Conservation (phyloP, 2,797 vertebrate genomes). For the Sebastes vulpes region DNA sequence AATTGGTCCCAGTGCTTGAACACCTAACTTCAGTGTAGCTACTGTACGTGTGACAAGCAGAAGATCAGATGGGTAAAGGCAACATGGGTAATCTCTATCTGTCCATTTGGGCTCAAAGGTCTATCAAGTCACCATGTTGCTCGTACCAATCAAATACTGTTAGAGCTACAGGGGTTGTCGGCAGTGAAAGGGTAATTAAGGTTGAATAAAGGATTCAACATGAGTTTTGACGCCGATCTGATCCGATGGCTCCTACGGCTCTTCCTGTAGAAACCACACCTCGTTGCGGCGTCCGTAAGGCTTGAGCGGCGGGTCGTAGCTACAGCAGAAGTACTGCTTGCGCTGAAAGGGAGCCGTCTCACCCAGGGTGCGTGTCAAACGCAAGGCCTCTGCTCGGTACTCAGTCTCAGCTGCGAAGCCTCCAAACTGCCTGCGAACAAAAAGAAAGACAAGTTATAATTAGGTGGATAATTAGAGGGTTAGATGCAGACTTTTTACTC, state of each 20-base stretch:
- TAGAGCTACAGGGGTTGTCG: slow-evolving; percentile 27
- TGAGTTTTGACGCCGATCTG: not conserved
- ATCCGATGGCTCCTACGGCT: slow-evolving; percentile 60
- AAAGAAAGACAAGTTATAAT: not conserved
- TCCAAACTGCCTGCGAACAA: slow-evolving; percentile 88
- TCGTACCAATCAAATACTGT: slow-evolving; percentile 25
- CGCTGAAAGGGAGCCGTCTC: slow-evolving; percentile 86
- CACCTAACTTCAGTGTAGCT: not conserved
- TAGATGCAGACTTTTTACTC: not conserved
- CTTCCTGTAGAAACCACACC: slow-evolving; percentile 92
- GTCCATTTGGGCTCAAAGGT: slow-evolving; percentile 5
- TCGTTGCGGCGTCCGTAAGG: slow-evolving; percentile 93
- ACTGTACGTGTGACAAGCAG: not conserved
- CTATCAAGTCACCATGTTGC: slow-evolving; percentile 19
- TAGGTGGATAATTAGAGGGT: not conserved
- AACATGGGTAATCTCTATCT: slow-evolving; percentile 41
- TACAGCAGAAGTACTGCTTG: slow-evolving; percentile 92
- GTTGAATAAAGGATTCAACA: slow-evolving; percentile 5
- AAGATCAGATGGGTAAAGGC: slow-evolving; percentile 44
- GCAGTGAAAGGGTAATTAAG: not conserved
- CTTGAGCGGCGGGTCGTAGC: slow-evolving; percentile 93
- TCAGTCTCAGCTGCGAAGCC: slow-evolving; percentile 92
- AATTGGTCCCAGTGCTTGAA: not conserved
- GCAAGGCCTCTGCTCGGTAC: slow-evolving; percentile 87
- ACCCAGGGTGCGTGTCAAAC: slow-evolving; percentile 88